A percentile compares a stretch with the other conserved stretches of the same genome.
Evolutionary conservation across 2,797 vertebrate genomes (phyloP).

Genomic region (Antennarius maculatus): DNA sequence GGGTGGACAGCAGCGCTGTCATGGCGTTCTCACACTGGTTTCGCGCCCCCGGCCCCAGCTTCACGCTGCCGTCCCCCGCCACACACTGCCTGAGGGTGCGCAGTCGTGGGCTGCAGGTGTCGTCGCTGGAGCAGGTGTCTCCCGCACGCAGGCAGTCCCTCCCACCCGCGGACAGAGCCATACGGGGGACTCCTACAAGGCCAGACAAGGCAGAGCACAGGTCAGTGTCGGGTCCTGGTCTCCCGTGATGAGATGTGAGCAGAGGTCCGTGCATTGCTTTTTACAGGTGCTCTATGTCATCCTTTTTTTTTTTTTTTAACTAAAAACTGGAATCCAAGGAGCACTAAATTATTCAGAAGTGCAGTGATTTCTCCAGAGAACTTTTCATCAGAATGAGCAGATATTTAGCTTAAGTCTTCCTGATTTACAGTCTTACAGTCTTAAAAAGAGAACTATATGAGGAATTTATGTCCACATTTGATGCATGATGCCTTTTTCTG

Average conservation of each 20-base stretch:
- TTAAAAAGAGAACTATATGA: neutral
- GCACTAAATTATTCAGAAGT: neutral
- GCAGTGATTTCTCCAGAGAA: neutral
- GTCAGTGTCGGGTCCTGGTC: neutral
- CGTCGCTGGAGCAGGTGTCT: conserved; percentile 89
- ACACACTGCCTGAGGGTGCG: conserved; percentile 92
- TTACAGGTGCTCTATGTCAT: neutral
- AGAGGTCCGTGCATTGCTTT: neutral
- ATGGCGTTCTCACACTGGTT: conserved; percentile 91
- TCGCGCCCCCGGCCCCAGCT: conserved; percentile 87
- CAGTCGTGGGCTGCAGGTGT: conserved; percentile 89
- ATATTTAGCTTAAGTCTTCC: neutral
- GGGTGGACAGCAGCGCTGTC: conserved; percentile 88
- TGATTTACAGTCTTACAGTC: too few relatives aligned
- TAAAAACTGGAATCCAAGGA: too few relatives aligned
- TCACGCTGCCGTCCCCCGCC: conserved; percentile 89
- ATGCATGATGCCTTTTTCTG: neutral
- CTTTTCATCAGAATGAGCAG: too few relatives aligned
- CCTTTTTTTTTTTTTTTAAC: too few relatives aligned
- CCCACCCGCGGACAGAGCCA: conserved; percentile 67
- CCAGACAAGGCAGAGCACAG: neutral
- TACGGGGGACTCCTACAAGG: conserved; percentile 78
- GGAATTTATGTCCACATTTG: neutral
- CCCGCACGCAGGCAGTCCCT: conserved; percentile 91
- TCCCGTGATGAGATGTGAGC: neutral